Percentiles rank a stretch among this genome's conserved stretches.
These are phyloP conservation scores for Drosophila truncata DNA, from an alignment of 1,140 invertebrate species.

Conservation along the genomic window DNA sequence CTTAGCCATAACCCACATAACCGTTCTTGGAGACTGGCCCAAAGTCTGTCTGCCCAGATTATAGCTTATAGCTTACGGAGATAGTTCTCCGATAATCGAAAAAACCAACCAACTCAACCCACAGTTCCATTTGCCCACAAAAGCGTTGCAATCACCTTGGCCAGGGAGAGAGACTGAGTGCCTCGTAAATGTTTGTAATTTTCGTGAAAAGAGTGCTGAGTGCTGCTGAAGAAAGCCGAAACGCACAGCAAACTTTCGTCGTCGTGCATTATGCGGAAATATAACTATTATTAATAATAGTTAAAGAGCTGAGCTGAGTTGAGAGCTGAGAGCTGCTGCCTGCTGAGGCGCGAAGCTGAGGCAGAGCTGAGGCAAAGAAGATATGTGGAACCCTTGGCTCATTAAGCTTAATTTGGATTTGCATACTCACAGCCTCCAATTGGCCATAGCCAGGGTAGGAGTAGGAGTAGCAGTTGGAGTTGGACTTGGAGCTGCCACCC, in stretches of 20 bases:
- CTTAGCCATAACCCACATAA: conserved; percentile 11
- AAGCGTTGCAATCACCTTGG: conserved; percentile 72
- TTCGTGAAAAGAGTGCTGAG: conserved; percentile 26
- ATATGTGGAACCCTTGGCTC: conserved; percentile 66
- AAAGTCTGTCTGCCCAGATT: conserved; percentile 9
- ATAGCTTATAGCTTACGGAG: conserved; percentile 14
- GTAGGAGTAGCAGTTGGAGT: not conserved
- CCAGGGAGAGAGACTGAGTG: conserved; percentile 2
- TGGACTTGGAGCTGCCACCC: conserved; percentile 12
- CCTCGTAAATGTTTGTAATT: conserved; percentile 56
- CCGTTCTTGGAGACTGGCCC: conserved; percentile 16
- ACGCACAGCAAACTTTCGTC: conserved; percentile 66
- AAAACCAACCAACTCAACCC: conserved; percentile 1
- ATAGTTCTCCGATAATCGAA: conserved; percentile 9
- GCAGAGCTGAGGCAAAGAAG: not conserved
- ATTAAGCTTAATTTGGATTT: conserved; percentile 76
- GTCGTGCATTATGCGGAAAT: conserved; percentile 77
- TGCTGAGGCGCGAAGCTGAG: conserved; percentile 68
- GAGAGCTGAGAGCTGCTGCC: conserved; percentile 4
- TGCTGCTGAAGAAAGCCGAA: conserved; percentile 67
- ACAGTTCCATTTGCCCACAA: conserved; percentile 77
- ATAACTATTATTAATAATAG: conserved; percentile 73
- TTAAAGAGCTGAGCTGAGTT: conserved; percentile 43
- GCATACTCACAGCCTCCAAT: conserved; percentile 42
- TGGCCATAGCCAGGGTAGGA: conserved; percentile 14